Evolutionary conservation across 2,113 vertebrate species (phyloP).

Genomic region (Mionectes macconnelli): DNA sequence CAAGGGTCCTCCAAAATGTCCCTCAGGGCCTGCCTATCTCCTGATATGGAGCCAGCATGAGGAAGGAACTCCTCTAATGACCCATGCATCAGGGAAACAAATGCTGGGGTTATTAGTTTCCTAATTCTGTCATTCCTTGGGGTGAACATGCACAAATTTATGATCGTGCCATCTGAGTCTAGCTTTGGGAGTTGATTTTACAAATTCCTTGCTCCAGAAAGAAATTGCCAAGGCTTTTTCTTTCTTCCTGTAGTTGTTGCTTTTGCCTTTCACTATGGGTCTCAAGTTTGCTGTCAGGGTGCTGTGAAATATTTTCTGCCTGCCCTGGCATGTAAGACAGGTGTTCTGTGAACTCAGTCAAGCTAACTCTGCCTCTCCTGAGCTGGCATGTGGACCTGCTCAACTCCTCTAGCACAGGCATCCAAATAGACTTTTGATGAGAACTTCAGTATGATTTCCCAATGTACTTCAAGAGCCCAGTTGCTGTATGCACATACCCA

Average conservation of each 20-base stretch:
- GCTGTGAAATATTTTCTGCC: neutral
- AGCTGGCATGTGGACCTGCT: neutral
- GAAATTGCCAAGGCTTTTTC: neutral
- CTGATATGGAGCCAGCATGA: neutral
- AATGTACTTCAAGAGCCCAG: neutral
- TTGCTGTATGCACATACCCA: neutral
- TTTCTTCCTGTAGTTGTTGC: neutral
- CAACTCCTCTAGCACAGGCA: neutral
- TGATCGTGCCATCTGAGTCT: neutral
- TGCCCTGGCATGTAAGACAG: neutral
- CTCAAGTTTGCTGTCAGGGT: neutral
- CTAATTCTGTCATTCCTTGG: neutral
- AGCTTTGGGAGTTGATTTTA: neutral
- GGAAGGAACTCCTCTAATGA: neutral
- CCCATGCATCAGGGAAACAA: rapidly evolving
- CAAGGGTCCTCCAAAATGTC: neutral
- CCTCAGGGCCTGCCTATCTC: neutral
- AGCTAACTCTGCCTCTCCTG: neutral
- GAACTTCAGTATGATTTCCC: neutral
- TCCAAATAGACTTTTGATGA: neutral
- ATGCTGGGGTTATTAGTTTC: neutral
- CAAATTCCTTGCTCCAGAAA: neutral
- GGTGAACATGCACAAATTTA: neutral
- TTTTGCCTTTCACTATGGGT: neutral
- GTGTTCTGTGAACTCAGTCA: neutral